These are phyloP conservation scores for Ganaspis brasiliensis DNA, from an alignment of 2,888 invertebrate species.

Conservation along the genomic window DNA sequence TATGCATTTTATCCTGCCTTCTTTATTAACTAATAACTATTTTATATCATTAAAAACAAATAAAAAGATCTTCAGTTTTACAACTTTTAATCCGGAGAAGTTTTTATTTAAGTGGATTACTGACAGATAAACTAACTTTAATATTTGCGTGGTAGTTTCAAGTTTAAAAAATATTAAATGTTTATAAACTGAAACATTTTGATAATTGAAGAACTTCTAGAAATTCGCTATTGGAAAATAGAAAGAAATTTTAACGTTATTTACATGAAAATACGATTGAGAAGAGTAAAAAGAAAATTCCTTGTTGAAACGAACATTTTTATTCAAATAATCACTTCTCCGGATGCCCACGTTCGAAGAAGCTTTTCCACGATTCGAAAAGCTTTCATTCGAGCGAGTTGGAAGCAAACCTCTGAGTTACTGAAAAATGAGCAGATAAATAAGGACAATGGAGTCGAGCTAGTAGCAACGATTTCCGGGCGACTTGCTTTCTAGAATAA, in stretches of 20 bases:
- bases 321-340: conserved; percentile 13
- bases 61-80: no score
- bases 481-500: conserved; percentile 27
- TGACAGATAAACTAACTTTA: no score
- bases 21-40: no score
- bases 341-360: conserved; percentile 1
- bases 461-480: conserved; percentile 27
- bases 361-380: conserved; percentile 41
- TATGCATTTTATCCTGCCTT: not conserved
- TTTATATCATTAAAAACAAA: no score
- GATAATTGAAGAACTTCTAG: no score
- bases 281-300: not conserved
- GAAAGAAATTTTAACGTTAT: not conserved
- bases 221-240: no score
- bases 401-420: conserved; percentile 46
- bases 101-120: no score
- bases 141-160: no score
- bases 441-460: conserved; percentile 45
- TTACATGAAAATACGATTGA: not conserved
- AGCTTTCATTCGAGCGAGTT: conserved; percentile 44
- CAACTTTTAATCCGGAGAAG: no score
- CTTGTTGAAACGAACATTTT: not conserved
- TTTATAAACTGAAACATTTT: not conserved
- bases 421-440: conserved; percentile 47
- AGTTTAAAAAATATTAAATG: no score